phyloP scores from a whole-genome alignment of 2,113 vertebrate genomes.

The Neoarius graeffei region DNA sequence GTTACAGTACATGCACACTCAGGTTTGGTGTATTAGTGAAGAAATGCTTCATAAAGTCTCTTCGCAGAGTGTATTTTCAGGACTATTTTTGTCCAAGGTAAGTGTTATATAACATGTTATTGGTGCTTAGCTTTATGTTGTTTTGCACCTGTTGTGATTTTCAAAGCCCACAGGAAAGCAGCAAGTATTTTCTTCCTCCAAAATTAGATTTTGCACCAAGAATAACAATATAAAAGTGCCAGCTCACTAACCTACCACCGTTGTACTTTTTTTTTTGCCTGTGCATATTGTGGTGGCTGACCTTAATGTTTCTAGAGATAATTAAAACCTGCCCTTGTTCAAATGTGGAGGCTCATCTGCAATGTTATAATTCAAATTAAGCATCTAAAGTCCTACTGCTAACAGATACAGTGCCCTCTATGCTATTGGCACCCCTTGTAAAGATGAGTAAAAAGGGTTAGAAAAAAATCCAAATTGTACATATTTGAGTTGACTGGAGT shows the following conservation, averaged over 20 bases:
- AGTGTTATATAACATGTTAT: neutral
- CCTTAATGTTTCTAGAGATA: too few species aligned
- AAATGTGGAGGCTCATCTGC: too few species aligned
- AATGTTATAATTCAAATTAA: too few species aligned
- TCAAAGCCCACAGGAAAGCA: neutral
- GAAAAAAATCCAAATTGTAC: too few species aligned
- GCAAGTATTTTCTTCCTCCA: neutral
- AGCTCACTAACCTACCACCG: neutral
- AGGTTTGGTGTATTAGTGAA: neutral
- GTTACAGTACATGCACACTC: too few species aligned
- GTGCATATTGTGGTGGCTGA: neutral
- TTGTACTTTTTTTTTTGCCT: neutral
- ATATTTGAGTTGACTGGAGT: too few species aligned
- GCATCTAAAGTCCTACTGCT: too few species aligned
- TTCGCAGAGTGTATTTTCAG: neutral
- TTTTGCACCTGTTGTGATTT: constrained; percentile 15
- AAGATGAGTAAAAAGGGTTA: too few species aligned
- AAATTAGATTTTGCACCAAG: neutral
- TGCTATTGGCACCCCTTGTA: too few species aligned
- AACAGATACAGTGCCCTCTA: too few species aligned
- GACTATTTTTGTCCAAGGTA: neutral
- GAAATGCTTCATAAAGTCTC: neutral
- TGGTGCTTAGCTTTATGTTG: neutral
- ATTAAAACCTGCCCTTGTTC: too few species aligned
- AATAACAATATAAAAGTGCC: neutral